A percentile compares a stretch with the other conserved stretches of the same genome.
Evolutionary conservation across 2,113 vertebrate species (phyloP).

Genomic region (Oxyura jamaicensis): DNA sequence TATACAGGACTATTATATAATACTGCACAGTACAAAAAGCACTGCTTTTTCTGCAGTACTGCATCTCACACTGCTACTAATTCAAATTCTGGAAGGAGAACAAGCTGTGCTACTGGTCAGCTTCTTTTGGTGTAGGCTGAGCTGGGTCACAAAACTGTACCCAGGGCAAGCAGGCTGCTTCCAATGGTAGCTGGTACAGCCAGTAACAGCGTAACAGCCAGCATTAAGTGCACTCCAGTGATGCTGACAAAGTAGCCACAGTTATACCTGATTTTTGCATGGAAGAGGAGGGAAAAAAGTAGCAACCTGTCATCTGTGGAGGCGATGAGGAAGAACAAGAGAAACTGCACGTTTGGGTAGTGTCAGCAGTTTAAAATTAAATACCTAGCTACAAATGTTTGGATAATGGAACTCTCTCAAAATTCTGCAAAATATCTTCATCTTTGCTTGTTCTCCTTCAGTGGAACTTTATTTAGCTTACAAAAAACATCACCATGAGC

Average conservation of each 20-base stretch:
- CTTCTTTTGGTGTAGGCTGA: not conserved
- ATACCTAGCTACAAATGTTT: not conserved
- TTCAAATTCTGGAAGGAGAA: not conserved
- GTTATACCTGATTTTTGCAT: not conserved
- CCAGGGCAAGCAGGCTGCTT: not conserved
- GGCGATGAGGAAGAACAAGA: not conserved
- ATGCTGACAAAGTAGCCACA: not conserved
- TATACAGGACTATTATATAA: not conserved
- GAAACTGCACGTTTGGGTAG: not conserved
- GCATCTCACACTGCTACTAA: not conserved
- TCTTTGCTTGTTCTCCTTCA: not conserved
- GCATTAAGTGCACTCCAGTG: rapidly evolving
- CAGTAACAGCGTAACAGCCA: too few species aligned
- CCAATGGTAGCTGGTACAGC: too few species aligned
- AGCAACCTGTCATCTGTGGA: not conserved
- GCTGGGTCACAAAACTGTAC: not conserved
- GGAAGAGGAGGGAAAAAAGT: rapidly evolving
- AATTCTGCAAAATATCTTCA: not conserved
- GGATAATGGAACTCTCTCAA: not conserved
- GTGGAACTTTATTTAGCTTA: not conserved
- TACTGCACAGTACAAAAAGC: not conserved
- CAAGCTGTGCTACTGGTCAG: not conserved
- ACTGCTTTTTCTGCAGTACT: not conserved
- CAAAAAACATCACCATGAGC: not conserved
- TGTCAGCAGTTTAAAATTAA: not conserved